A percentile compares a stretch with the other conserved stretches of the same genome.
Evolutionary conservation across 2,888 invertebrate genomes (phyloP).

Genomic region (Stegana nigrithorax): DNA sequence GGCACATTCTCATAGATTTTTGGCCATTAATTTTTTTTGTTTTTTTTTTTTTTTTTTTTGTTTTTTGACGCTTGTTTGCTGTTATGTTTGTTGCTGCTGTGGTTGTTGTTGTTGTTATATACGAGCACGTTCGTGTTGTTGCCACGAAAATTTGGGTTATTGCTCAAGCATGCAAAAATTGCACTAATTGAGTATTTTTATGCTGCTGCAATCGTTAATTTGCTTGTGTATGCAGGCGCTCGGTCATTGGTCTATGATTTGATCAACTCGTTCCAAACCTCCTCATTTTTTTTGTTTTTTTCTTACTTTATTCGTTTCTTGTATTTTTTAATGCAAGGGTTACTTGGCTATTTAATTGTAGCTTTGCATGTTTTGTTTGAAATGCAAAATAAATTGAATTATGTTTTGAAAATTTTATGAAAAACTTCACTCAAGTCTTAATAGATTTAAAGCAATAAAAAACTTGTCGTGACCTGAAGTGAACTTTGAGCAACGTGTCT

Average conservation of each 20-base stretch:
- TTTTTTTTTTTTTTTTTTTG: not conserved
- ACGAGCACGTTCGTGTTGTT: conserved; percentile 9
- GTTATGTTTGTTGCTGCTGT: not conserved
- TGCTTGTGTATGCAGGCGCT: not conserved
- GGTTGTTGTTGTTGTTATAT: not conserved
- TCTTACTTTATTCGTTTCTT: no score
- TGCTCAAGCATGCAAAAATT: conserved; percentile 18
- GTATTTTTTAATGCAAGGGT: no score
- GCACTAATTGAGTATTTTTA: conserved; percentile 16
- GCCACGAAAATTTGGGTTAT: conserved; percentile 13
- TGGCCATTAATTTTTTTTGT: not conserved
- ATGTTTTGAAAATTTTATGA: no score
- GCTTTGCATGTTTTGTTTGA: no score
- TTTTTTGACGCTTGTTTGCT: not conserved
- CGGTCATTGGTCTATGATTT: conserved; percentile 6
- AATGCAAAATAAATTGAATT: no score
- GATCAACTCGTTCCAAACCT: no score
- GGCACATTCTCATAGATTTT: not conserved
- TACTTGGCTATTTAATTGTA: no score
- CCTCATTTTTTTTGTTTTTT: no score
- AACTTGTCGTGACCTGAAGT: no score
- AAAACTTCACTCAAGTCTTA: no score
- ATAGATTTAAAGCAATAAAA: no score
- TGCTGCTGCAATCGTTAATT: not conserved
- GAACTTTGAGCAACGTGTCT: no score